Base-by-base conservation (phyloP, 2,797 vertebrate genomes). In the Zalophus californianus region DNA sequence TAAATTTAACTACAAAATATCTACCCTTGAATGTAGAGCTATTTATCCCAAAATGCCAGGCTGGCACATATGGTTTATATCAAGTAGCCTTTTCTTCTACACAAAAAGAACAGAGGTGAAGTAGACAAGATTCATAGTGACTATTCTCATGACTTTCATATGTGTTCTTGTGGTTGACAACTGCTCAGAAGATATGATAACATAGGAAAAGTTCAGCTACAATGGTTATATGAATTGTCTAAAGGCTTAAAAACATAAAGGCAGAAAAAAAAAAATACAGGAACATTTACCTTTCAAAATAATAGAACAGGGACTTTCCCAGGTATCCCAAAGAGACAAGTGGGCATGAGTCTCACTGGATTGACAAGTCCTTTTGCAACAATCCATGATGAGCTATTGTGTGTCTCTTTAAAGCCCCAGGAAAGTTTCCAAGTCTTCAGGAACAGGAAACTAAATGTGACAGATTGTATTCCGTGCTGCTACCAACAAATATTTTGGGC, bases 1-100 rank as follows among this genome's bases (percentile, higher is more conserved):
- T 90, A 97, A 97, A 97, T 93, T 68, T 96, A 83, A 89, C 91
- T 88, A 89, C 44, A 80, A 75, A 89, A 96, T 94, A 77, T 77
- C 79, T 95, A 85, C 83, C 79, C 96, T 93, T 87, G 75, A 93
- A 91, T 75, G 27, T 9, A 72, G 68, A 93, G n/a, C 21, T 96
- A 80, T 94, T 97, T 95, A 89, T 95, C 94, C 50, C 79, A 80
- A 93, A 97, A 93, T 60, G 21, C n/a, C 58, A 72, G 27, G 3
- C 44, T 68, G 54, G 60, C 8, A 72, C 52, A 73, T 77, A 80
- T 16, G 44, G 21, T 97, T 97, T 96, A 14, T 86, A 82, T 56
- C 20, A 78, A 68, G 66, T 62, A 73, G 64, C 13, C 56, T 58
- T 97, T 96, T 83, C 86, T 54, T 85, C 32, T 88, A 35, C 16